Evolutionary conservation across 2,888 invertebrate species (phyloP), one percentile per base, ranked within the genome.

Genomic region (Cremastinae sp.): DNA sequence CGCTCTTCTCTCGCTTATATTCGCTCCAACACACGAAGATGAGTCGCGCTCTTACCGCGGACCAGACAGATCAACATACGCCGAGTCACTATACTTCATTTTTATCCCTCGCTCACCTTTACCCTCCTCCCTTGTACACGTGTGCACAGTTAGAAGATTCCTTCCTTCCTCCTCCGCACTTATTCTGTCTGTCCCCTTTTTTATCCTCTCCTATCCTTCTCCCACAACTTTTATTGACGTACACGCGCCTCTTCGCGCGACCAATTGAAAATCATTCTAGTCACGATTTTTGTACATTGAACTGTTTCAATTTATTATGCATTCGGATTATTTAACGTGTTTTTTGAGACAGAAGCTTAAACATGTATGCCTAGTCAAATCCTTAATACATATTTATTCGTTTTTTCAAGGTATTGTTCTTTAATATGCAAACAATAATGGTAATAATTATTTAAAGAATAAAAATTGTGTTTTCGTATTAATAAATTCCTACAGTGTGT

Each of bases 41-140:
- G 28, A 47, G 14, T 41, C 61, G 49, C 41, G 62, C 62, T 62
- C 62, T 22, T 22, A 5, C n/a, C 18, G 2, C 51, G 9, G 56
- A 51, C 62, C 49, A 36, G 47, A 34, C 36, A 53, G 84, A 88
- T 88, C 87, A 86, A 76, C 87, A 86, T 87, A 88, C 79, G 81
- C 85, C 88, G 83, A 88, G 87, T 87, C 87, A 88, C 83, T 78
- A 80, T 78, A 80, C 79, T 79, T 79, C 80, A 78, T 83, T 81
- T 28, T 72, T 53, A 56, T 68, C 56, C 59, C 4, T 16, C 71
- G 62, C 54, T 47, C 14, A n/a, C 16, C 38, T 16, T 53, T 8
- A 2, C 14, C 41, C 34, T 22, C 43, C 22, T 12, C 14, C 22
- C 64, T 38, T 34, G 8, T 65, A 58, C 49, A 41, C 12, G 41